Evolutionary conservation across 2,113 vertebrate species (phyloP).

Genomic region (Nycticorax nycticorax): DNA sequence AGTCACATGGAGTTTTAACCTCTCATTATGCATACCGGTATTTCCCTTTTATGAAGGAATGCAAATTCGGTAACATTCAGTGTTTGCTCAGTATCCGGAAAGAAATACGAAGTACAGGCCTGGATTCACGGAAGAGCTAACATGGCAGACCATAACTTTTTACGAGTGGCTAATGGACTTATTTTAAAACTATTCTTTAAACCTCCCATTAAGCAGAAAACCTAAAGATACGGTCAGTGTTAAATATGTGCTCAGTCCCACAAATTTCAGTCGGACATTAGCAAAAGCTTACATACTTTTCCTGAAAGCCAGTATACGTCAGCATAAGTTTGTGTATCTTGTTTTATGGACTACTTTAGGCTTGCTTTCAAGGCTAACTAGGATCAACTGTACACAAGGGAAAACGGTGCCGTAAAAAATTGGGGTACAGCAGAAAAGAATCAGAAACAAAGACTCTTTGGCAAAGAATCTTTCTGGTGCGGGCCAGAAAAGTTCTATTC

Average conservation of each 20-base stretch:
- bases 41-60: not conserved
- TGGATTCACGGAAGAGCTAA: constrained; percentile 28
- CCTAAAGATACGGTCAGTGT: not conserved
- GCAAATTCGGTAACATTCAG: not conserved
- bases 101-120: not conserved
- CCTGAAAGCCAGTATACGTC: not conserved
- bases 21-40: not conserved
- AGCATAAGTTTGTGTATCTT: not conserved
- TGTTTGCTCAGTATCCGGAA: not conserved
- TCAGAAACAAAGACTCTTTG: not conserved
- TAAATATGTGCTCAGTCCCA: not conserved
- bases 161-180: not conserved
- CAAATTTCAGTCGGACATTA: not conserved
- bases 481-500: not conserved
- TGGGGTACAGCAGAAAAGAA: not conserved
- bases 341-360: not conserved
- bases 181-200: not conserved
- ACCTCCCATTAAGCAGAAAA: not conserved
- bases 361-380: not conserved
- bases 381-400: not conserved
- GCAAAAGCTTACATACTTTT: not conserved
- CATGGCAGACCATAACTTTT: not conserved
- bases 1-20: not conserved
- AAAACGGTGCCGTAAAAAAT: not conserved
- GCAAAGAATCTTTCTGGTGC: not conserved